These are phyloP conservation scores for Lasaia peninsularis DNA, from an alignment of 1,140 invertebrate genomes.

Conservation along the genomic window DNA sequence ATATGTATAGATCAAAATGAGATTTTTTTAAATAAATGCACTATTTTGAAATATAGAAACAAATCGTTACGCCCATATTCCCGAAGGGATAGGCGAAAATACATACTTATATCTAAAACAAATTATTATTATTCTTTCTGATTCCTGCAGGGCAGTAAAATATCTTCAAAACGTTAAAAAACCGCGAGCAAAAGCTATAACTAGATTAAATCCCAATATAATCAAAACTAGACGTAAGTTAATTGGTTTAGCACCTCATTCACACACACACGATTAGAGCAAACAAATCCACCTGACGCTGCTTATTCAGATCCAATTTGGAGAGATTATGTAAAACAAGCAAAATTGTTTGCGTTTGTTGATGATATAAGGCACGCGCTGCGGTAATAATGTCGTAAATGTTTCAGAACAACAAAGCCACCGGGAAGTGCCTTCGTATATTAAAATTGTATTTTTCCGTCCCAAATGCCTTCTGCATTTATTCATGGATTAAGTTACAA, in stretches of 20 bases:
- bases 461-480: slow-evolving; percentile 40
- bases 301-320: slow-evolving; percentile 48
- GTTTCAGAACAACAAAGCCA: slow-evolving; percentile 41
- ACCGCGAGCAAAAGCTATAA: too few relatives aligned
- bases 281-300: slow-evolving; percentile 18
- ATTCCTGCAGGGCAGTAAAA: too few relatives aligned
- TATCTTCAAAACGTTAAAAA: too few relatives aligned
- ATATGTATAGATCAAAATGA: too few relatives aligned
- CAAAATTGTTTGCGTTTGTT: slow-evolving; percentile 54
- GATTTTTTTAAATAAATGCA: too few relatives aligned
- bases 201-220: too few relatives aligned
- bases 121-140: too few relatives aligned
- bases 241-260: background rate
- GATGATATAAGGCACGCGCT: slow-evolving; percentile 44
- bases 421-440: slow-evolving; percentile 42
- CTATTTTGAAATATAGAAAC: too few relatives aligned
- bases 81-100: too few relatives aligned
- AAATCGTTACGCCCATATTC: too few relatives aligned
- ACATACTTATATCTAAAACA: too few relatives aligned
- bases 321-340: slow-evolving; percentile 56
- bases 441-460: slow-evolving; percentile 51
- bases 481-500: slow-evolving; percentile 32
- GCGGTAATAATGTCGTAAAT: slow-evolving; percentile 61
- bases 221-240: too few relatives aligned
- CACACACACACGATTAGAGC: slow-evolving; percentile 3